Evolutionary conservation across 2,797 vertebrate genomes (phyloP).

Genomic region (Smutsia gigantea): DNA sequence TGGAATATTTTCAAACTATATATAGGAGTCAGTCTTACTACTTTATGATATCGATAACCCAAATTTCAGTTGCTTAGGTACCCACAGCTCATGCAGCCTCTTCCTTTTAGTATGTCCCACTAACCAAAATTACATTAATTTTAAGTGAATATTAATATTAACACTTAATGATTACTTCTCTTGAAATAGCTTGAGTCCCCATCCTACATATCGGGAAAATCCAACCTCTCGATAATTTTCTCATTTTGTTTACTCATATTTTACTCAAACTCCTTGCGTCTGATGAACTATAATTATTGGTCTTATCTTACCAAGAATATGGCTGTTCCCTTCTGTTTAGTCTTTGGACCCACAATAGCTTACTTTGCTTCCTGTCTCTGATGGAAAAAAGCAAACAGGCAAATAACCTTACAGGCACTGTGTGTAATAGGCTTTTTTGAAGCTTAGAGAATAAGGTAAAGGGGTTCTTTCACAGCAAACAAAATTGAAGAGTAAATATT

Average conservation of each 20-base stretch:
- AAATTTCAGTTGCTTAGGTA: background rate
- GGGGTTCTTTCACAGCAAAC: background rate
- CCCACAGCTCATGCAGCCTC: background rate
- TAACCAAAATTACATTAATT: background rate
- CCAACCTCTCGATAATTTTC: background rate
- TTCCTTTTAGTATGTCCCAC: background rate
- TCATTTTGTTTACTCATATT: background rate
- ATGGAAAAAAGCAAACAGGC: background rate
- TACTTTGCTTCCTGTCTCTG: background rate
- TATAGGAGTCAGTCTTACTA: background rate
- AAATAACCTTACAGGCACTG: background rate
- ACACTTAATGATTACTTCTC: background rate
- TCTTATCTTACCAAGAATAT: background rate
- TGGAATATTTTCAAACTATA: background rate
- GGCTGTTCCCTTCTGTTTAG: background rate
- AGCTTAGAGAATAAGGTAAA: background rate
- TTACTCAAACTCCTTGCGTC: background rate
- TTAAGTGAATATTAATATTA: background rate
- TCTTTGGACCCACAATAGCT: background rate
- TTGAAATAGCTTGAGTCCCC: background rate
- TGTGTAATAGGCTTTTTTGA: background rate
- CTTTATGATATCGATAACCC: background rate
- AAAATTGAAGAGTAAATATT: background rate
- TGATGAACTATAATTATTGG: background rate
- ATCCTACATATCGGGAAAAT: background rate